phyloP scores from a whole-genome alignment of 2,888 invertebrate genomes.

The Polymixis flavicincta region DNA sequence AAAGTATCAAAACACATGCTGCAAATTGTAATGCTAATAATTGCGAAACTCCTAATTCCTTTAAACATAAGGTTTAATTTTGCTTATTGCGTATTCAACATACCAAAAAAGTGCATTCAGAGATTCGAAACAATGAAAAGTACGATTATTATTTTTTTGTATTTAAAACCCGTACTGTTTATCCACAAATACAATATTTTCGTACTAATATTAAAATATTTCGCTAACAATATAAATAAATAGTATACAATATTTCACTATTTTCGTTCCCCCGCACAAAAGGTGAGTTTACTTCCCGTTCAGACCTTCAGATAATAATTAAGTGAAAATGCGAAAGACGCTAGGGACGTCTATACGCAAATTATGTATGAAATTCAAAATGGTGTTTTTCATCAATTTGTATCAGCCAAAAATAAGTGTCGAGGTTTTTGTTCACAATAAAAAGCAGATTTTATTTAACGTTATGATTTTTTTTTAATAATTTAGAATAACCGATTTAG shows the following conservation, averaged over 20 bases:
- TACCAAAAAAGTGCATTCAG: neutral
- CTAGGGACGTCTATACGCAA: neutral
- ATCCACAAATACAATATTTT: neutral
- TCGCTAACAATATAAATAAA: no score
- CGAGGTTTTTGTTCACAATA: neutral
- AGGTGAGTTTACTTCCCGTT: neutral
- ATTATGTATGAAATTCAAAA: neutral
- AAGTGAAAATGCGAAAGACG: neutral
- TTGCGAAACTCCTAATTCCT: neutral
- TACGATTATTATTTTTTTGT: neutral
- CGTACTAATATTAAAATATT: no score
- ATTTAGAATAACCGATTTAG: neutral
- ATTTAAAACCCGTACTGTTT: conserved; percentile 17
- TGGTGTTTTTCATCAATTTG: neutral
- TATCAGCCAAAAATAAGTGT: neutral
- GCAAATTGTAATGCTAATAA: neutral
- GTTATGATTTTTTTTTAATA: no score
- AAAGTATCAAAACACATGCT: neutral
- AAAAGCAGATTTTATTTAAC: neutral
- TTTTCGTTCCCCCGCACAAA: neutral
- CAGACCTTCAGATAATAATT: neutral
- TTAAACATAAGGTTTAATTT: neutral
- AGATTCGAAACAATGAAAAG: neutral
- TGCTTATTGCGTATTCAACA: neutral
- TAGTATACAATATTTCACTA: neutral